Evolutionary conservation across 1,140 invertebrate genomes (phyloP), one percentile per base, ranked within the genome.

Genomic region (Hyles euphorbiae): DNA sequence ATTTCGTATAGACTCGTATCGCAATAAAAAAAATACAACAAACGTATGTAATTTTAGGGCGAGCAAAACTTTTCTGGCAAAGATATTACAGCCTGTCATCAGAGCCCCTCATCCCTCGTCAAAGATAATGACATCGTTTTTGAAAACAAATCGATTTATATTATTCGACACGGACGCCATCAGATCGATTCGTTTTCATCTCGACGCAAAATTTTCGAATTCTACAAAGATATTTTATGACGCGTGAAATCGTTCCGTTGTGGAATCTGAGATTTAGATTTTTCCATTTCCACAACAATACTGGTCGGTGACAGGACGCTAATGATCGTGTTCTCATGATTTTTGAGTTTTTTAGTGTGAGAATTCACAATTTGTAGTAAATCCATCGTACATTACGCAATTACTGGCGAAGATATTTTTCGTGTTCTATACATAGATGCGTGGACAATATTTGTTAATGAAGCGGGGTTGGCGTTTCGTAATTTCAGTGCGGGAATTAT

Each of bases 221-320:
- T 60, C 66, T 68, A 54, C 68, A 63, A 62, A 61, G 66, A 72
- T 81, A 76, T 78, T 84, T 84, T 87, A 87, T 87, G 81, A 74
- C 70, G 74, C 83, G 77, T 87, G 78, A 87, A 87, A 87, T 87
- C 75, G 81, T 76, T 74, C 60, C 62, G 74, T 83, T 83, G 75
- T 70, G 68, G 64, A 72, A 73, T 72, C 75, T 63, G 71, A 64
- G 65, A 61, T 59, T 72, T 64, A 61, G 76, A 74, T 84, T 87
- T 81, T 87, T 83, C 81, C 83, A 87, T 84, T 87, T 87, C 70
- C 81, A 76, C 72, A 70, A 57, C 72, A 65, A 85, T 78, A 82
- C 79, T 83, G 83, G 22, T 78, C 77, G 75, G 70, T 76, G 65
- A 60, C 72, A 61, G 65, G 67, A 78, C 73, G 70, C 78, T 83